Evolutionary conservation across 2,113 vertebrate species (phyloP), one percentile per base, ranked within the genome.

Genomic region (Australoheros scitulus): DNA sequence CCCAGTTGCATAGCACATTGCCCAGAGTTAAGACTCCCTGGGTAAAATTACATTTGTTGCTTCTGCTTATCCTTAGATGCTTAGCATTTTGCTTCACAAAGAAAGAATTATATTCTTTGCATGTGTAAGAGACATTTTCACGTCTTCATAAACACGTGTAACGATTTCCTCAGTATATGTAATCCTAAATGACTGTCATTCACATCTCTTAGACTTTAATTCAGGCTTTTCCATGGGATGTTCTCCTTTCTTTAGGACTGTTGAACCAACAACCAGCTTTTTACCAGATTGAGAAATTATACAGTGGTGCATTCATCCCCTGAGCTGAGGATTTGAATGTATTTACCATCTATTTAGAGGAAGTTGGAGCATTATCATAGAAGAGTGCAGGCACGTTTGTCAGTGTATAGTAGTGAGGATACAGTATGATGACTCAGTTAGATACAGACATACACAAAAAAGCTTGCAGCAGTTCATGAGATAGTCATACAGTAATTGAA

Each of bases 41-140:
- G 61, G 75, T 87, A 79, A 92, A 93, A 89, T 92, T 13, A 82
- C 87, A 89, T 88, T 61, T 36, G 61, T 85, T 87, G 84, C 57
- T 79, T 76, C 59, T 14, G 15, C 58, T 78, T 64, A 15, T 60
- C 70, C 38, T 22, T 18, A 8, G 47, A 77, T 56, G 32, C 20
- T 85, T 11, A 50, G 4, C 24, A 20, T 56, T 76, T 59, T 76
- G 18, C 15, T 58, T 75, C 14, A 18, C 59, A 59, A 64, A 6
- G 15, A 36, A 61, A 61, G 2, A 26, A 26, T 41, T 41, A 18
- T 22, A 36, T 75, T 57, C 50, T 75, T 41, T 6, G 8, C 74
- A 58, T 18, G 50, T 5, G 7, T 8, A 43, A 22, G 24, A 64
- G 20, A 20, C 20, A 64, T 81, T 43, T 74, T 55, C 47, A 82